Conservation (phyloP, 2,113 vertebrate species). For the Centropristis striata region DNA sequence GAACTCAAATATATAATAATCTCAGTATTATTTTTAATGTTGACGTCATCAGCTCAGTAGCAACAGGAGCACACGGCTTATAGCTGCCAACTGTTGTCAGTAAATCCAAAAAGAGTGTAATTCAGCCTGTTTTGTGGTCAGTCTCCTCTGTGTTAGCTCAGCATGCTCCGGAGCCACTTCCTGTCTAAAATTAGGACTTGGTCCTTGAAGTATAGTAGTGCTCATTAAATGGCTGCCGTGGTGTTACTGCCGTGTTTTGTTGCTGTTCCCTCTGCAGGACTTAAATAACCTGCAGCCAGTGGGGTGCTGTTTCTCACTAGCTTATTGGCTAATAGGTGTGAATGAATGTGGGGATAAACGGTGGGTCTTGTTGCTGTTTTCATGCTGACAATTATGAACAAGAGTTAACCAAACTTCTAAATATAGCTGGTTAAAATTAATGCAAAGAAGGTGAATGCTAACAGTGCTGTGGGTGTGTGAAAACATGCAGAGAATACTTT, state of each 20-base stretch:
- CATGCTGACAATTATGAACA: constrained; percentile 46
- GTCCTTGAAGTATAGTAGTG: constrained; percentile 32
- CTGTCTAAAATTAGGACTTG: constrained; percentile 21
- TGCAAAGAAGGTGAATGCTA: constrained; percentile 17
- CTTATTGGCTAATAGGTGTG: constrained; percentile 73
- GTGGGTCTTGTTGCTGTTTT: constrained; percentile 35
- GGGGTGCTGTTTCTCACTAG: constrained; percentile 62
- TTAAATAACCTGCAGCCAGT: constrained; percentile 63
- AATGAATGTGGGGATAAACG: constrained; percentile 60
- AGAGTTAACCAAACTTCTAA: constrained; percentile 36
- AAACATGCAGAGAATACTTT: constrained; percentile 43
- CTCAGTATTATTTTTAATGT: background rate
- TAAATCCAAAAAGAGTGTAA: background rate
- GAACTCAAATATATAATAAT: background rate
- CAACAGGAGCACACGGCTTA: background rate
- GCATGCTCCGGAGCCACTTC: constrained; percentile 19
- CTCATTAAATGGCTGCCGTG: constrained; percentile 48
- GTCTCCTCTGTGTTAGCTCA: constrained; percentile 6
- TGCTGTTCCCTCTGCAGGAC: constrained; percentile 52
- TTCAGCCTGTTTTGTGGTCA: constrained; percentile 11
- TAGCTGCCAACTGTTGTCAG: background rate
- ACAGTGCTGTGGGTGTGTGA: constrained; percentile 40
- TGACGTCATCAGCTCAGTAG: background rate
- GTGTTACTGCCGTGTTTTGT: constrained; percentile 37
- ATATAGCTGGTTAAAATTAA: constrained; percentile 30